Evolutionary conservation across 2,888 invertebrate species (phyloP), one percentile per base, ranked within the genome.

Genomic region (Venusia cambrica): DNA sequence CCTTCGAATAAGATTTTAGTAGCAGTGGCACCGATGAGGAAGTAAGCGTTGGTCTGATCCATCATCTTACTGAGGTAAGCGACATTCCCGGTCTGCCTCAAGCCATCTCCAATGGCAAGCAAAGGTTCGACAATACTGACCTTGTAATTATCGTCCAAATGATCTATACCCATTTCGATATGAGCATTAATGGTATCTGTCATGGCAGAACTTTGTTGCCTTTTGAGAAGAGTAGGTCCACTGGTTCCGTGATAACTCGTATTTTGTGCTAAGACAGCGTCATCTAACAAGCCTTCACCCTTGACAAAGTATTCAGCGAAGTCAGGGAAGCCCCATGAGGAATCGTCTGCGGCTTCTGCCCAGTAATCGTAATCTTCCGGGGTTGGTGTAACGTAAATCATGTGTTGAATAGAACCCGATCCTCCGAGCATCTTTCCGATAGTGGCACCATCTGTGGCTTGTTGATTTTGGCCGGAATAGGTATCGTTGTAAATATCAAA

Each of bases 1-100:
- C 57, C 46, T n/a, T 62, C 53, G 10, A 71, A 54, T 4, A 65
- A 43, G n/a, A 57, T 38, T 42, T 61, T 55, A 0, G 50, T 57
- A 0, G 42, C 69, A 1, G 45, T 36, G 2, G 63, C 53, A 1
- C 51, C 39, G 5, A 52, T 55, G 16, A 58, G 36, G 1, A 67
- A 30, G 10, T 46, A 46, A 0, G 69, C 26, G 22, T 69, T 70
- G 2, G 45, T 10, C 3, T 62, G 48, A 12, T 44, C 11, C 13
- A 44, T 51, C 1, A 38, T 38, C 3, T 34, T 40, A 1, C 42
- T 42, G 2, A 69, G 19, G 24, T 62, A 62, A 3, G 54, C 36
- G 2, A 47, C 32, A 0, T 56, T 48, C 1, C 54, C 56, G 6
- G 56, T 54, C 25, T 67, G 61, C 4, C 43, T 38, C 4, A 20